Base-by-base conservation (phyloP, 2,113 vertebrate genomes). In the Scomber scombrus region DNA sequence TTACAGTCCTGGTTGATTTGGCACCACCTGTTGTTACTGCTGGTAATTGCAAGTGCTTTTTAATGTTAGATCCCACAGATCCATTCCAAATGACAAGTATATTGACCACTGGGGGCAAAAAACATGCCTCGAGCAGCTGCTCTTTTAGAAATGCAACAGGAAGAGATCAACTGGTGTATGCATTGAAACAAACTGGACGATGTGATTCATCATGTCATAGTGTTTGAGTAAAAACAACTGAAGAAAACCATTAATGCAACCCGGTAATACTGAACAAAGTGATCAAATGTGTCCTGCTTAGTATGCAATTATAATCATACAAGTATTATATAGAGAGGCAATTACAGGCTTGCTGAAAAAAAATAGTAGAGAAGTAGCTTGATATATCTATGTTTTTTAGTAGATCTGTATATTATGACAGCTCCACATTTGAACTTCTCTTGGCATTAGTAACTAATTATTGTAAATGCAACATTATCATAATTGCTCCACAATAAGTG, bases 61-160 rank as follows among this genome's bases (percentile, higher is more conserved):
- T 45, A 70, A 14, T 68, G 34, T 71, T 34, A 54, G 34, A 62
- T 74, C 60, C 60, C 64, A 68, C 55, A 16, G 54, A 75, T 45
- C 40, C 5, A 26, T 73, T 61, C 3, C n/a, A 80, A 82, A 62
- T 61, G 71, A 80, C 65, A 21, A 6, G n/a, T 31, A n/a, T 43
- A 47, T 43, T 56, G 65, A 81, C 73, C 79, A 71, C 50, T 63
- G 65, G 66, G 75, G 66, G 56, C 23, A 65, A 58, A 29, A 79
- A 76, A 75, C 65, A 67, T 19, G 40, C 69, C 60, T 78, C 26
- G 14, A 78, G 64, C 77, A 62, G 81, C 73, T 85, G 77, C 70
- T 31, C 66, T 46, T 23, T 61, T 45, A 72, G 66, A 84, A 26
- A 45, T 31, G 47, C 58, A 58, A 50, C 58, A 80, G 50, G 68